Evolutionary conservation across 2,888 invertebrate species (phyloP), one percentile per base, ranked within the genome.

Genomic region (Melieria crassipennis): DNA sequence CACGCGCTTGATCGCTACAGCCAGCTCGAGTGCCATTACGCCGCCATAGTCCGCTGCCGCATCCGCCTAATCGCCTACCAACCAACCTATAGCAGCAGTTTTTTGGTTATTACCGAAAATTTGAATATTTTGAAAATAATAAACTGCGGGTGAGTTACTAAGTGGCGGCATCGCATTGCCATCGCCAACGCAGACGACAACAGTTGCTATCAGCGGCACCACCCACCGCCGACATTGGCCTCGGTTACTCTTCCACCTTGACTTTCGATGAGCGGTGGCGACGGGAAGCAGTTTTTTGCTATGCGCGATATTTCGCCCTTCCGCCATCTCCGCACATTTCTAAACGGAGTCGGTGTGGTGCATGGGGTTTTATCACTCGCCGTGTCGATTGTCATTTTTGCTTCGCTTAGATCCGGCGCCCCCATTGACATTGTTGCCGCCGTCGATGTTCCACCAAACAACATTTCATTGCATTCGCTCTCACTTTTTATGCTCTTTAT

Each of bases 81-180:
- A 16, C 43, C 52, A 30, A 79, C 80, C 65, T 50, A 70, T 65
- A 48, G 50, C 52, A 64, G 64, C 60, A 11, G 30, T 55, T 81
- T 79, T 81, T 82, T 77, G 82, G 80, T 82, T 82, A 81, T 82
- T 80, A 80, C 78, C 78, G 73, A 82, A 80, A 84, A 83, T 84
- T 84, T 82, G 78, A 84, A 84, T 84, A 82, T 83, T 82, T 83
- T 79, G 77, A 82, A 83, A 84, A 82, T 83, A 81, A 83, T 83
- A 81, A 83, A 83, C 83, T 81, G 83, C 82, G 82, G 83, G 83
- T 84, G 81, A 82, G 83, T 84, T 82, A 84, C 78, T 82, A 83
- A 84, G 83, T 82, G 81, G 74, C 78, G 71, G 47, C 64, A 60
- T 65, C 42, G 56, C 64, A n/a, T 55, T 63, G 64, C 64, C 48